These are phyloP conservation scores for Oncorhynchus clarkii DNA, from an alignment of 2,113 vertebrate genomes.

Conservation along the genomic window DNA sequence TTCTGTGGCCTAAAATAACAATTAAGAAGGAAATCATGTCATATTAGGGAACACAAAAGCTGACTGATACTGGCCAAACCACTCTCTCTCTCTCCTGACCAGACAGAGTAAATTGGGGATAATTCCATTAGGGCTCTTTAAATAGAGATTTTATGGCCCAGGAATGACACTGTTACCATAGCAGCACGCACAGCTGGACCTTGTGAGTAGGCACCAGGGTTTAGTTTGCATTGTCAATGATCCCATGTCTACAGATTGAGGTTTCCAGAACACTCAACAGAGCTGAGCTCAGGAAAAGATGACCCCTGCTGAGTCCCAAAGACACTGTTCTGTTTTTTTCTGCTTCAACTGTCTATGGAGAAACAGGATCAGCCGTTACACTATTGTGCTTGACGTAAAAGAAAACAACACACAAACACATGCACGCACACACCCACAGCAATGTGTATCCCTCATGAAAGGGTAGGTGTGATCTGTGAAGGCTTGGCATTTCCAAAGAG, in stretches of 20 bases:
- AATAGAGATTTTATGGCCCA: slow-evolving; percentile 8
- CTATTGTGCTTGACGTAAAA: too few species aligned
- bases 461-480: background rate
- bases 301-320: slow-evolving; percentile 68
- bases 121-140: slow-evolving; percentile 13
- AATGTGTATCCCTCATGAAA: background rate
- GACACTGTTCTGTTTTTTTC: background rate
- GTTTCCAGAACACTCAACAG: background rate
- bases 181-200: slow-evolving; percentile 4
- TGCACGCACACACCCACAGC: background rate
- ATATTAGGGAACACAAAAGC: background rate
- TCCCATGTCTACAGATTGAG: background rate
- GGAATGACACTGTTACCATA: slow-evolving; percentile 6
- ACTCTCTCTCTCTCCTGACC: background rate
- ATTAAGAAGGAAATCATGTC: background rate
- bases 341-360: background rate
- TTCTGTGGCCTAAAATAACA: background rate
- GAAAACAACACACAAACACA: background rate
- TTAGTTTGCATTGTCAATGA: background rate
- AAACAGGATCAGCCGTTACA: background rate
- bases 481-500: slow-evolving; percentile 2
- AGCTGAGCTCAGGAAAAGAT: slow-evolving; percentile 80
- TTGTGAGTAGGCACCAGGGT: background rate
- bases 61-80: background rate
- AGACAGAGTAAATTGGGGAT: slow-evolving; percentile 2